These are phyloP conservation scores for Thamnophis sirtalis DNA, from an alignment of 2,113 vertebrate genomes.

Conservation along the genomic window DNA sequence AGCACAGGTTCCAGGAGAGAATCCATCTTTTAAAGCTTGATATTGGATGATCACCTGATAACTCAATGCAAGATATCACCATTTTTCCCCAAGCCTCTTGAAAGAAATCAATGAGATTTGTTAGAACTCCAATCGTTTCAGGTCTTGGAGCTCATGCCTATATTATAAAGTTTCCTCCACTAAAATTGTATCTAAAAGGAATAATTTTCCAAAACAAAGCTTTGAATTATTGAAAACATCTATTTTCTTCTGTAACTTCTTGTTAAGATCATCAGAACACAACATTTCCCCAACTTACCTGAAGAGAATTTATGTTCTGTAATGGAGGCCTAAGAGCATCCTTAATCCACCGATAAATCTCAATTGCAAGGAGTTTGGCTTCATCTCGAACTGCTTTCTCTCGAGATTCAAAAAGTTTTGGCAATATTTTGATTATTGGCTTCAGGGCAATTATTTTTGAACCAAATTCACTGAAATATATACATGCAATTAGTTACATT, in stretches of 20 bases:
- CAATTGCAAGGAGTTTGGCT: slow-evolving; percentile 89
- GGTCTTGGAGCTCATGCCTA: neutral
- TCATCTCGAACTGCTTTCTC: slow-evolving; percentile 97
- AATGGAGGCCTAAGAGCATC: slow-evolving; percentile 89
- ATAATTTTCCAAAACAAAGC: neutral
- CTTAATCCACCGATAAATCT: slow-evolving; percentile 95
- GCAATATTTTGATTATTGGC: slow-evolving; percentile 93
- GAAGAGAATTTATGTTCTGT: slow-evolving; percentile 92
- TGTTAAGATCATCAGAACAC: neutral
- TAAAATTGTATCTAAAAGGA: neutral
- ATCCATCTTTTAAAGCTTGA: neutral
- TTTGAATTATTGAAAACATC: neutral
- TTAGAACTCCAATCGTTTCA: neutral
- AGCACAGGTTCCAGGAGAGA: neutral
- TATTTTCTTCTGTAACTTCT: neutral
- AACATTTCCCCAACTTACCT: slow-evolving; percentile 70
- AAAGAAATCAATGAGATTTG: neutral
- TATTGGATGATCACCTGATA: neutral
- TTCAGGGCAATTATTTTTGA: slow-evolving; percentile 96
- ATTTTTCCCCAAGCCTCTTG: neutral
- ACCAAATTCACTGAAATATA: slow-evolving; percentile 86
- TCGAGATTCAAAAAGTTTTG: slow-evolving; percentile 97
- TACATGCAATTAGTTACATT: neutral
- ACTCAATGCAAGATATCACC: neutral
- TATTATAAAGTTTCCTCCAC: neutral